Evolutionary conservation across 1,140 invertebrate genomes (phyloP).

Genomic region (Latrodectus geometricus): DNA sequence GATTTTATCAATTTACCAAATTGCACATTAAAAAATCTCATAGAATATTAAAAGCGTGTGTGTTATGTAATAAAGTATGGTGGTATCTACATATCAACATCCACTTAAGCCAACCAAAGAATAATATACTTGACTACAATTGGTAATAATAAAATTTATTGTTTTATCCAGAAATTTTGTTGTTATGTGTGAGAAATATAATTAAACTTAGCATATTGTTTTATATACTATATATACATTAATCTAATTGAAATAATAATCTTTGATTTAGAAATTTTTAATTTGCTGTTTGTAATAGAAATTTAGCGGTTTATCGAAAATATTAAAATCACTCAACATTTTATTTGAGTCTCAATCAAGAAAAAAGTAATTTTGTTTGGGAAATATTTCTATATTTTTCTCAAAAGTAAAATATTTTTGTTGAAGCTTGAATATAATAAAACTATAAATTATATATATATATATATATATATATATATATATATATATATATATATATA

Average conservation of each 20-base stretch:
- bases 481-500: no score
- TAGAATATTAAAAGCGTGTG: not conserved
- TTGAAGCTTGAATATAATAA: no score
- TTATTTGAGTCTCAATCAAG: no score
- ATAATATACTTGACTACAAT: conserved; percentile 77
- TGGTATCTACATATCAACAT: not conserved
- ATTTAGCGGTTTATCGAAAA: not conserved
- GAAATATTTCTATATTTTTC: no score
- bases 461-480: no score
- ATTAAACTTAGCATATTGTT: no score
- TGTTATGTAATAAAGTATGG: conserved; percentile 5
- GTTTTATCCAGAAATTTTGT: no score
- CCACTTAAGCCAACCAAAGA: conserved; percentile 68
- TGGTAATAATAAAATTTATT: conserved; percentile 71
- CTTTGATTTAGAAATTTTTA: not conserved
- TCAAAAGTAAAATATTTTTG: no score
- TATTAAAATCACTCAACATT: no score
- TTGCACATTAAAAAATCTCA: not conserved
- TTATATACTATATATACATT: not conserved
- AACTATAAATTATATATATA: no score
- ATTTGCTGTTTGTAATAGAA: not conserved
- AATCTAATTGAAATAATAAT: not conserved
- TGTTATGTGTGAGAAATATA: no score
- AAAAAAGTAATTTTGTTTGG: no score
- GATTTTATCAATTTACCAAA: not conserved